Evolutionary conservation across 2,888 invertebrate species (phyloP).

Genomic region (Polia nebulosa): DNA sequence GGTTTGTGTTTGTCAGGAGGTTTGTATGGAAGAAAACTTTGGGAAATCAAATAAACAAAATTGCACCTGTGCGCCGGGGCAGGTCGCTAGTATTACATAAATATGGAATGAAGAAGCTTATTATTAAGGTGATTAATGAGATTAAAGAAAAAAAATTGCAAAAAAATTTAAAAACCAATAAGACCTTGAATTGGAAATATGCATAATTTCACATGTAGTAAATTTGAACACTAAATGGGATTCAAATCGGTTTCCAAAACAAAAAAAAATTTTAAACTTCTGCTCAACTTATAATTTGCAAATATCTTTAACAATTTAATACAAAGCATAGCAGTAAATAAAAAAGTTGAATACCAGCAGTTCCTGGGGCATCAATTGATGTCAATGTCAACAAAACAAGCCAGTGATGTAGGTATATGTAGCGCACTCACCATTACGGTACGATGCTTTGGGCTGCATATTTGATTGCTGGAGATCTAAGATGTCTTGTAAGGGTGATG

Average conservation of each 20-base stretch:
- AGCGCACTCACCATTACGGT: conserved; percentile 89
- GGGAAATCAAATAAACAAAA: too few species aligned
- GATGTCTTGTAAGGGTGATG: conserved; percentile 96
- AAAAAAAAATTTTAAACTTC: background rate
- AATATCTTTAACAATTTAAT: conserved; percentile 17
- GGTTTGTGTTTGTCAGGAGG: too few species aligned
- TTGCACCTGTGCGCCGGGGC: too few species aligned
- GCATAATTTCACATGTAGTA: background rate
- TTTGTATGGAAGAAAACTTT: too few species aligned
- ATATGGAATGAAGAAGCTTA: too few species aligned
- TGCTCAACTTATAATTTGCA: background rate
- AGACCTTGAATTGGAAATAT: conserved; percentile 1
- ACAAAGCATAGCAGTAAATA: conserved; percentile 17
- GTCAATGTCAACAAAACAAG: conserved; percentile 46
- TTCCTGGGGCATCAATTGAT: conserved; percentile 54
- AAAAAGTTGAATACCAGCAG: conserved; percentile 24
- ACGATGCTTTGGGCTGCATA: conserved; percentile 88
- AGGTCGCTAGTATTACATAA: too few species aligned
- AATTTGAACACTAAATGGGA: background rate
- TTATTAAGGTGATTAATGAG: background rate
- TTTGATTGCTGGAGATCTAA: conserved; percentile 93
- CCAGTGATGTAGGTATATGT: conserved; percentile 28
- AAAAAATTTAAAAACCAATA: background rate
- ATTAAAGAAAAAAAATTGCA: background rate
- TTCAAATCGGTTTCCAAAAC: background rate